These are phyloP conservation scores for Catalaphyllia jardinei DNA, from an alignment of 64 coral and sea anemone species.

Conservation along the genomic window DNA sequence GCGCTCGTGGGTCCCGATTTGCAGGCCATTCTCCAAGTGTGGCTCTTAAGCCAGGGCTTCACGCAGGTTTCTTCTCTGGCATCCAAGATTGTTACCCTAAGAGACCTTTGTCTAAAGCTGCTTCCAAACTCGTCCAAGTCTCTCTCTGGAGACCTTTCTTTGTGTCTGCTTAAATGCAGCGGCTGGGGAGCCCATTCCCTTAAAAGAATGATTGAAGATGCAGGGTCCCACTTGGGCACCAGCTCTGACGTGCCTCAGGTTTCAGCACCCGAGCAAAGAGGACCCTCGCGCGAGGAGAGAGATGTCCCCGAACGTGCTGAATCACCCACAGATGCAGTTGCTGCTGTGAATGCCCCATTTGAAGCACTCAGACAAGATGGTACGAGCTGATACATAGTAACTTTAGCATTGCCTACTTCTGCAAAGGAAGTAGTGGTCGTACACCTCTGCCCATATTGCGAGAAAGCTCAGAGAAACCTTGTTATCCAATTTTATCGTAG, in stretches of 20 bases:
- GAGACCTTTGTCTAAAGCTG: conserved; percentile 57
- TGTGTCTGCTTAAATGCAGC: conserved; percentile 72
- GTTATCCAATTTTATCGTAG: too few species aligned
- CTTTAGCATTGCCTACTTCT: background rate
- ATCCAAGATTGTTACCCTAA: conserved; percentile 78
- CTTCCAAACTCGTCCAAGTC: conserved; percentile 61
- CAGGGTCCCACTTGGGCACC: conserved; percentile 63
- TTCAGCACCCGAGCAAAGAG: background rate
- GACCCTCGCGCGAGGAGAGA: conserved; percentile 14
- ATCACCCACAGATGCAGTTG: conserved; percentile 53
- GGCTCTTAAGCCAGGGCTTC: conserved; percentile 87
- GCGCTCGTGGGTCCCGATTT: conserved; percentile 77
- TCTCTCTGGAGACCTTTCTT: conserved; percentile 26
- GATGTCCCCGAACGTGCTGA: background rate
- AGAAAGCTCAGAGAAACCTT: too few species aligned
- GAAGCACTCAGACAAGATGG: conserved; percentile 37
- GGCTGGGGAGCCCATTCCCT: conserved; percentile 81
- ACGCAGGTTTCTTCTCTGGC: conserved; percentile 68
- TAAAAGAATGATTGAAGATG: conserved; percentile 78
- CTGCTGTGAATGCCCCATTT: conserved; percentile 57
- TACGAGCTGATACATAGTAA: background rate
- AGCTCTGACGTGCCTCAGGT: conserved; percentile 8
- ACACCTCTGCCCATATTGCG: too few species aligned
- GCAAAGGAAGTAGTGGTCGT: background rate
- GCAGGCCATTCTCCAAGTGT: conserved; percentile 78